Percentiles rank a stretch among this genome's conserved stretches.
Conservation (phyloP, 2,888 invertebrate species). For the Melangyna quadrimaculata region DNA sequence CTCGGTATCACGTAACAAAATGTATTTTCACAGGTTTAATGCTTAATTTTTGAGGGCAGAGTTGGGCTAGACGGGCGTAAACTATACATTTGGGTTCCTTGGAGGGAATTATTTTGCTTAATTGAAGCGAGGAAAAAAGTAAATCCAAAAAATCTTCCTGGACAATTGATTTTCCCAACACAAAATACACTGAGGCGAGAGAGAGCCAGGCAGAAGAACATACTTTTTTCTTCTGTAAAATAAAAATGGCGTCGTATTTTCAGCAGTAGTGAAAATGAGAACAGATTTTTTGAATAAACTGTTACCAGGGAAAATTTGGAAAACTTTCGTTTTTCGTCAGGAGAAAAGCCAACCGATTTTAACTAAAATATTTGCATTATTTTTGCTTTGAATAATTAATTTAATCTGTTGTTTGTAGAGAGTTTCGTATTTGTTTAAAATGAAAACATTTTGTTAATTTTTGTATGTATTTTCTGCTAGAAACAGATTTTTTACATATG, state of each 20-base stretch:
- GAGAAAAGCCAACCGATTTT: neutral
- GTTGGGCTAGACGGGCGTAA: slow-evolving; percentile 34
- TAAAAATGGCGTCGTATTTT: slow-evolving; percentile 67
- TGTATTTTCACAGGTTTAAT: slow-evolving; percentile 59
- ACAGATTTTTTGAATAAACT: slow-evolving; percentile 47
- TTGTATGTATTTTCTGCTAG: neutral
- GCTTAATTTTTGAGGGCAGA: slow-evolving; percentile 6
- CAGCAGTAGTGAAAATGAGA: slow-evolving; percentile 38
- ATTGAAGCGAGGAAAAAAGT: slow-evolving; percentile 36
- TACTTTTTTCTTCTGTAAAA: slow-evolving; percentile 23
- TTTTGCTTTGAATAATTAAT: neutral
- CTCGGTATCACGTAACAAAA: slow-evolving; percentile 65
- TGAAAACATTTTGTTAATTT: neutral
- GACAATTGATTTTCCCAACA: slow-evolving; percentile 71
- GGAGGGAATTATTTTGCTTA: slow-evolving; percentile 60
- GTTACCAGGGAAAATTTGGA: slow-evolving; percentile 16
- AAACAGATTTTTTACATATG: slow-evolving; percentile 51
- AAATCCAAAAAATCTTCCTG: slow-evolving; percentile 63
- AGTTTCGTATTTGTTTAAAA: neutral
- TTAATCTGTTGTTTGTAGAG: neutral
- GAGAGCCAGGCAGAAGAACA: slow-evolving; percentile 69
- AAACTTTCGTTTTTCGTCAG: neutral
- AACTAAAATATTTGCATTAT: neutral
- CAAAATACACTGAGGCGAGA: slow-evolving; percentile 69
- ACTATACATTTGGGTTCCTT: slow-evolving; percentile 57